phyloP scores from a whole-genome alignment of 2,113 vertebrate genomes.

The Pteruthius melanotis region DNA sequence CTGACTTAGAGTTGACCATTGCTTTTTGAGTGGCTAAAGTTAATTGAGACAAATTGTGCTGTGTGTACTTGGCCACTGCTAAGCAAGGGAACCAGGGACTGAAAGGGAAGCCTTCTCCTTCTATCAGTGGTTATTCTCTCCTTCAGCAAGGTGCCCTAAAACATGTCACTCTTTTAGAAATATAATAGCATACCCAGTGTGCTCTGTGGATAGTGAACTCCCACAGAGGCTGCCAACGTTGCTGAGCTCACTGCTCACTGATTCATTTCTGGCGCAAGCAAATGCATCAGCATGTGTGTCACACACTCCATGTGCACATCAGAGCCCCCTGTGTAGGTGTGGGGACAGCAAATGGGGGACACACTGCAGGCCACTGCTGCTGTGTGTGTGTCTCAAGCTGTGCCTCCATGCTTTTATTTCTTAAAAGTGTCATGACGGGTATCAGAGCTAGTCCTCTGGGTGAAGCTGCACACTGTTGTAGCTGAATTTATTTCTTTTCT shows the following conservation, averaged over 20 bases:
- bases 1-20: neutral
- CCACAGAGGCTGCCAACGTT: rapidly evolving
- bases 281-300: rapidly evolving
- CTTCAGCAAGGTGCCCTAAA: neutral
- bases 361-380: no score
- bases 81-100: neutral
- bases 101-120: neutral
- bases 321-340: neutral
- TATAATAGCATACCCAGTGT: rapidly evolving
- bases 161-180: neutral
- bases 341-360: neutral
- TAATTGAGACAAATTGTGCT: neutral
- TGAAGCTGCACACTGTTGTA: rapidly evolving
- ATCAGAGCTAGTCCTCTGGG: neutral
- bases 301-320: rapidly evolving
- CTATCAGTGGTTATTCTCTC: neutral
- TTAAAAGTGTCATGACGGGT: neutral
- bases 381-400: rapidly evolving
- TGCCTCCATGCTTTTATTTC: neutral
- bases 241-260: neutral
- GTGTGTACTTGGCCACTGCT: neutral
- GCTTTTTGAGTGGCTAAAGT: rapidly evolving
- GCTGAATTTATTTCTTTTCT: neutral
- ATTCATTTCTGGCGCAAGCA: neutral
- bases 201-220: neutral